Base-by-base conservation (phyloP, 92 coral and sea anemone species). In the Parazoanthus atlanticus region DNA sequence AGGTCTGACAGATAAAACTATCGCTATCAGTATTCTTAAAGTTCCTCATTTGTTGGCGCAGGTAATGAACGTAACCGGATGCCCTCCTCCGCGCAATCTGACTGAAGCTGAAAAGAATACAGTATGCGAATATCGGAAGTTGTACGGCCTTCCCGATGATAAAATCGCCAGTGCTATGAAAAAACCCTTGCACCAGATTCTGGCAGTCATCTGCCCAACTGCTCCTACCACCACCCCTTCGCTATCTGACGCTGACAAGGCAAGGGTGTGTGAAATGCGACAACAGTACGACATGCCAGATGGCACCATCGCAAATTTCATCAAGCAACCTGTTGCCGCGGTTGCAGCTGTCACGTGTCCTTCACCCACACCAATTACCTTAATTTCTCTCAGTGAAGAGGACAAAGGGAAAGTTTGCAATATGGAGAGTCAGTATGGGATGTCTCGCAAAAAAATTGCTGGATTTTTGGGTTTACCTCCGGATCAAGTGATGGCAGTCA, bases 181-280 rank as follows among this genome's bases (percentile, higher is more conserved):
- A 15, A 78, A 12, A 29, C 82, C 82, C 36, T 6, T 26, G n/a
- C 49, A 6, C 23, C 36, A 9, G 82, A 29, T 79, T 1, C 29
- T 3, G 28, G 66, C 40, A 46, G 83, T 79, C 17, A 29, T 47
- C 31, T 79, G 83, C n/a, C 83, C 83, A 23, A 76, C 80, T 41
- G 5, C 15, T 25, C 65, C 65, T 16, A 21, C 65, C 21, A 46
- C 65, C 6, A 56, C 65, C 16, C 69, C 28, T 61, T 7, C 69
- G 8, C 69, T 61, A 0, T 19, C 69, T 52, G 58, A 61, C 69
- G 9, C 6, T 3, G 28, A 25, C 7, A 61, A 6, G 9, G 8
- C 28, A 21, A 61, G 1, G 69, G 28, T 25, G 28, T 61, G n/a
- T 61, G 69, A 19, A 61, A 21, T 61, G 69, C 69, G 69, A 21